Conservation (phyloP, 2,888 invertebrate genomes). For the Rotaria magnacalcarata region DNA sequence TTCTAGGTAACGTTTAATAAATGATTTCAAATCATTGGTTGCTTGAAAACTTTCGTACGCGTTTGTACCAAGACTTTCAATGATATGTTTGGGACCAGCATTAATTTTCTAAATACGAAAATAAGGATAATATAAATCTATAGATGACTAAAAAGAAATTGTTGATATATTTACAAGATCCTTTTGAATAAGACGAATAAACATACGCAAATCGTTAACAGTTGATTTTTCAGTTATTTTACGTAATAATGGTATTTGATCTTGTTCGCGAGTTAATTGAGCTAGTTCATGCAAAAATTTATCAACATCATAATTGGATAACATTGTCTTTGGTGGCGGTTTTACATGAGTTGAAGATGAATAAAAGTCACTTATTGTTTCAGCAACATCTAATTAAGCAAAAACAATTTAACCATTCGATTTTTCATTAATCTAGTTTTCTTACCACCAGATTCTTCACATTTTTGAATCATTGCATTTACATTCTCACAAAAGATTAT, state of each 20-base stretch:
- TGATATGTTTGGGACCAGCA: conserved; percentile 83
- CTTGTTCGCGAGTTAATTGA: conserved; percentile 76
- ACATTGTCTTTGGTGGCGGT: conserved; percentile 68
- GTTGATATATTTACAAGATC: conserved; percentile 61
- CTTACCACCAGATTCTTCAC: conserved; percentile 65
- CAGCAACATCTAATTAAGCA: conserved; percentile 67
- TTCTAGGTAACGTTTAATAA: conserved; percentile 65
- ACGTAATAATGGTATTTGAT: conserved; percentile 73
- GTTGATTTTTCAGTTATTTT: conserved; percentile 74
- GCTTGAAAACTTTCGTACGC: conserved; percentile 83
- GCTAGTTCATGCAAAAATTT: conserved; percentile 71
- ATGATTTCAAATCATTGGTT: conserved; percentile 72
- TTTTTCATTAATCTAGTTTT: not conserved
- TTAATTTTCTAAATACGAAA: conserved; percentile 70
- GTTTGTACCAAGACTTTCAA: conserved; percentile 73
- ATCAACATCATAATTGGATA: conserved; percentile 70
- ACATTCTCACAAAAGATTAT: conserved; percentile 70
- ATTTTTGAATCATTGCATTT: conserved; percentile 76
- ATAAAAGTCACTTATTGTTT: conserved; percentile 76
- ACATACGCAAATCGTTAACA: conserved; percentile 74
- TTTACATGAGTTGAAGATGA: conserved; percentile 64
- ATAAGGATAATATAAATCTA: not conserved
- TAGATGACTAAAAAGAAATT: not conserved
- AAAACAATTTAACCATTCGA: not conserved
- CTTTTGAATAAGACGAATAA: conserved; percentile 80